A percentile compares a stretch with the other conserved stretches of the same genome.
Conservation (phyloP, 2,797 vertebrate genomes). For the Momotus momota region DNA sequence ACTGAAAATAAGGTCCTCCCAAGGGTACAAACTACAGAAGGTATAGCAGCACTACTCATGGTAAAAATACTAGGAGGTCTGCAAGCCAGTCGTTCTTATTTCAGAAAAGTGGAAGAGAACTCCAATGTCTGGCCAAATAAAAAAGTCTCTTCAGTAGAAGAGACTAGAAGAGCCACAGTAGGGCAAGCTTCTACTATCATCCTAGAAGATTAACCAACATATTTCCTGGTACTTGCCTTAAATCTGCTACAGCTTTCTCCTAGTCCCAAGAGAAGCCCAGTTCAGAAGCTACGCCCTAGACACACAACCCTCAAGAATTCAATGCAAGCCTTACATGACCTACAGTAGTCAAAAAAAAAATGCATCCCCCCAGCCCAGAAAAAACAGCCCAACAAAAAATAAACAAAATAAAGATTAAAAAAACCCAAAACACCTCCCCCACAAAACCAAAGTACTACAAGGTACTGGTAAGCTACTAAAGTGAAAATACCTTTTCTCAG, state of each 20-base stretch:
- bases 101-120: background rate
- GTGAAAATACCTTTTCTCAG: background rate
- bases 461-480: background rate
- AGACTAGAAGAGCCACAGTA: background rate
- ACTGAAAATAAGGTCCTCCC: background rate
- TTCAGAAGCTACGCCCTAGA: background rate
- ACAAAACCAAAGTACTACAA: background rate
- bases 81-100: background rate
- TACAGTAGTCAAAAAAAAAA: background rate
- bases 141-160: background rate
- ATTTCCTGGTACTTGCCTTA: background rate
- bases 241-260: background rate
- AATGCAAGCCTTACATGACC: background rate
- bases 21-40: background rate
- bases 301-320: background rate
- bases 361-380: background rate
- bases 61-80: background rate
- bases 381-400: background rate
- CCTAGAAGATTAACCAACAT: background rate
- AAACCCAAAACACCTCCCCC: background rate
- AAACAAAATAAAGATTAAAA: background rate
- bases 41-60: background rate
- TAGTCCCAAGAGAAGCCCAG: background rate
- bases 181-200: background rate
- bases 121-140: background rate